Base-by-base conservation (phyloP, 1,140 invertebrate genomes). In the Vollenhovia emeryi region DNA sequence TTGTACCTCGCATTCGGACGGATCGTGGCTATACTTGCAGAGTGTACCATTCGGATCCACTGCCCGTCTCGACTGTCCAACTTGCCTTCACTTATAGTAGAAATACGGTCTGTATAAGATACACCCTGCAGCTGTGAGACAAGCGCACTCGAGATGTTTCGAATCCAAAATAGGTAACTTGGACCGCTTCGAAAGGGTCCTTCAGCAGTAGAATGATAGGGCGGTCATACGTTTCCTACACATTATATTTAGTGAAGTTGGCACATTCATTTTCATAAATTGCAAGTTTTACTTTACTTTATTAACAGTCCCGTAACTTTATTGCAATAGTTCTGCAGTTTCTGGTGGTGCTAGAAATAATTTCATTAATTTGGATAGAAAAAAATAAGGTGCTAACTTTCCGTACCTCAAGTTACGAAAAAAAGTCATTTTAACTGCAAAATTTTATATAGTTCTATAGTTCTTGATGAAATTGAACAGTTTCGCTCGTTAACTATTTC, bases 21-120 rank as follows among this genome's bases (percentile, higher is more conserved):
- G 75, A 66, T 79, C 45, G 66, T 71, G 73, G 59, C 66, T 82
- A 45, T 82, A 73, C 40, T 52, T 82, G 78, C 78, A 68, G 62
- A 80, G 64, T 55, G 64, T 80, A 80, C 64, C 33, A 71, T 71
- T 82, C 66, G 36, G 66, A 71, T 82, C 78, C 78, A 15, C 24
- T 33, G 45, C 21, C 13, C 76, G 33, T 79, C 66, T 73, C 66
- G 78, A 82, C 78, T 82, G 78, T 82, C 78, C 78, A 82, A 82
- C 78, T 82, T 82, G 78, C 78, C 52, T 82, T 82, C 50, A 57
- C 78, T 82, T 82, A 82, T 82, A 73, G 68, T 52, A 27, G 66
- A 82, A 82, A 82, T 82, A 82, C 78, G 66, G 66, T 82, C 52
- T 71, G 66, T 73, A 73, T 82, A 82, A 82, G 78, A 82, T 82